Base-by-base conservation (phyloP, 2,797 vertebrate genomes). In the Hephaestus fuliginosus region DNA sequence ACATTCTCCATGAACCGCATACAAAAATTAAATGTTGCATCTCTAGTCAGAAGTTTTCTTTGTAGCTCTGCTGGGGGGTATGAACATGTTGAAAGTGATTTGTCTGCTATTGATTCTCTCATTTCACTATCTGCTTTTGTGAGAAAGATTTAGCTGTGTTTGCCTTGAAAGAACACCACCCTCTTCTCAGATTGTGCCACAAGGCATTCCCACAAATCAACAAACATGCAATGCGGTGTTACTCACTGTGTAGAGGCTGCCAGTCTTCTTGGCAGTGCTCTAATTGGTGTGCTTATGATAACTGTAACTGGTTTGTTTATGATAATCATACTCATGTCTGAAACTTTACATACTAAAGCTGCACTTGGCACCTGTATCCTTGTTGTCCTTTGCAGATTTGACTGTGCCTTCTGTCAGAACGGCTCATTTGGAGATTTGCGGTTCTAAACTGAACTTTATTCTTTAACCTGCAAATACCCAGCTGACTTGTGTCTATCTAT, bases 401-500 rank as follows among this genome's bases (percentile, higher is more conserved):
- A 75, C 36, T 66, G 7, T 67, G 15, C 56, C 30, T 22, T 53
- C 55, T 78, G 51, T 49, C 15, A 63, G 6, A 46, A 66, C 12
- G 39, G 66, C 57, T 70, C 3, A 30, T 66, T 28, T 13, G 7
- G 41, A 70, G 10, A 49, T 75, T 41, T 67, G 14, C 44, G n/a
- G 25, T n/a, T 44, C 20, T 18, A 52, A 67, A 48, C 39, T 33
- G 30, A 33, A 33, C 30, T 33, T 33, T 33, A 33, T 58, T 61
- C 25, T 48, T 17, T 20, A 18, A 71, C 58, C 74, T 81, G 72
- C 75, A 51, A 36, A 70, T 20, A 66, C 66, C 68, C 53, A 60
- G 85, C 90, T 91, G 91, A 64, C 69, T 71, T 88, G 92, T 92
- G 91, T 93, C 90, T 71, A 91, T 91, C 91, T 91, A 89, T 92